Evolutionary conservation across 2,888 invertebrate species (phyloP).

Genomic region (Nemotelus pantherinus): DNA sequence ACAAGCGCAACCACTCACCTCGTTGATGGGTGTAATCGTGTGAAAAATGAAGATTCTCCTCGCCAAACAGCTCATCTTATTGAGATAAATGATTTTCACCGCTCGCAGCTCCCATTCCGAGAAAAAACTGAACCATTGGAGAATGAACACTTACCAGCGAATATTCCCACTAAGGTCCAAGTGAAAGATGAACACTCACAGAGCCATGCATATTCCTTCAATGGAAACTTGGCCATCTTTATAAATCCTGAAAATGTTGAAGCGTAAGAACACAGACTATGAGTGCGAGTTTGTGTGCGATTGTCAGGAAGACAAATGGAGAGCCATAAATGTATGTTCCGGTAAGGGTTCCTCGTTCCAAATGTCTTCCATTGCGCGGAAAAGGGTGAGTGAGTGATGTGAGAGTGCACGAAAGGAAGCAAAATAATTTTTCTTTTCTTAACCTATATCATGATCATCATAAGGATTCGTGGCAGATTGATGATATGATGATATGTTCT

Average conservation of each 20-base stretch:
- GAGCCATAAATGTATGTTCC: conserved; percentile 44
- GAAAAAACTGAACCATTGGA: no score
- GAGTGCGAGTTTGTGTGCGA: conserved; percentile 36
- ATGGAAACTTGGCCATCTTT: conserved; percentile 16
- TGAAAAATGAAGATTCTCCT: conserved; percentile 30
- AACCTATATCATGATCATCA: conserved; percentile 42
- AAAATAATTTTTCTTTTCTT: neutral
- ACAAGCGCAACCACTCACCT: conserved; percentile 7
- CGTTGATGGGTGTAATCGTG: conserved; percentile 39
- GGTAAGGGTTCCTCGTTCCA: conserved; percentile 35
- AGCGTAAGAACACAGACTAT: neutral
- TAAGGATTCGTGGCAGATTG: conserved; percentile 50
- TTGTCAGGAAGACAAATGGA: conserved; percentile 49
- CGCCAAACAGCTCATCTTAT: conserved; percentile 16
- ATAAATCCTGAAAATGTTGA: conserved; percentile 30
- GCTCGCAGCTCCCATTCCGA: conserved; percentile 18
- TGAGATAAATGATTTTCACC: conserved; percentile 32
- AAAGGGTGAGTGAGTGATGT: neutral
- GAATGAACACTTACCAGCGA: no score
- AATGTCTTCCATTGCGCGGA: conserved; percentile 4
- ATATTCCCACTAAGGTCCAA: no score
- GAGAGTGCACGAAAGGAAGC: neutral
- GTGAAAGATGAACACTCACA: no score
- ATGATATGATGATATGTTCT: conserved; percentile 44
- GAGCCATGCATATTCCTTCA: neutral